A percentile compares a stretch with the other conserved stretches of the same genome.
These are phyloP conservation scores for Archivesica marissinica DNA, from an alignment of 1,140 invertebrate genomes.

Conservation along the genomic window DNA sequence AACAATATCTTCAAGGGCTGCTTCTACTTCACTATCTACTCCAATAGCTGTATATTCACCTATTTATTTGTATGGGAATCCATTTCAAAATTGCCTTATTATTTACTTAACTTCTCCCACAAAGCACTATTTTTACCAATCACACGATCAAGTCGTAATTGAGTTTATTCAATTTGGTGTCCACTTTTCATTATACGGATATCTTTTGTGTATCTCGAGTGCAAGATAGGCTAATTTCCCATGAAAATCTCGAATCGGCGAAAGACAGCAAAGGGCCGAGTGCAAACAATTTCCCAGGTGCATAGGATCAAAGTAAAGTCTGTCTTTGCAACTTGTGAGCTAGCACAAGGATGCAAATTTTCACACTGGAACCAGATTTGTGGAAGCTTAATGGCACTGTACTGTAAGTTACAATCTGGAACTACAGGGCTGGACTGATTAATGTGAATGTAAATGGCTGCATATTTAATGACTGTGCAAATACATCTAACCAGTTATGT, in stretches of 20 bases:
- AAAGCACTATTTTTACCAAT: neutral
- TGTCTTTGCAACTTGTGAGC: neutral
- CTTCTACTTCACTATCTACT: constrained; percentile 2
- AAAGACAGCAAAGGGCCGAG: neutral
- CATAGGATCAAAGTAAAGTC: constrained; percentile 22
- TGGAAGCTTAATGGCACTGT: neutral
- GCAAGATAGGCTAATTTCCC: constrained; percentile 3
- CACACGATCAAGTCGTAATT: neutral
- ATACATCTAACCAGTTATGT: neutral
- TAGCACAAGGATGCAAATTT: constrained; percentile 18
- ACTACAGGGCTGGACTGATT: neutral
- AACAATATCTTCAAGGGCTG: neutral
- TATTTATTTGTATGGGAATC: constrained; percentile 5
- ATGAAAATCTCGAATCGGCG: constrained; percentile 16
- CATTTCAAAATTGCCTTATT: constrained; percentile 18
- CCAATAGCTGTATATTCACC: neutral
- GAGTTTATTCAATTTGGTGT: constrained; percentile 23
- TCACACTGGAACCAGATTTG: neutral
- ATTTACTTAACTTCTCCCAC: constrained; percentile 25
- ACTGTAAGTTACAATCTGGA: neutral
- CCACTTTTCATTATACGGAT: neutral
- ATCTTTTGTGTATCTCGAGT: constrained; percentile 3
- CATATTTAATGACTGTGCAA: constrained; percentile 36
- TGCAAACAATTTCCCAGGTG: constrained; percentile 21
- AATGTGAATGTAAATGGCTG: neutral